phyloP scores from a whole-genome alignment of 2,113 vertebrate genomes.

The Polypterus bichir region DNA sequence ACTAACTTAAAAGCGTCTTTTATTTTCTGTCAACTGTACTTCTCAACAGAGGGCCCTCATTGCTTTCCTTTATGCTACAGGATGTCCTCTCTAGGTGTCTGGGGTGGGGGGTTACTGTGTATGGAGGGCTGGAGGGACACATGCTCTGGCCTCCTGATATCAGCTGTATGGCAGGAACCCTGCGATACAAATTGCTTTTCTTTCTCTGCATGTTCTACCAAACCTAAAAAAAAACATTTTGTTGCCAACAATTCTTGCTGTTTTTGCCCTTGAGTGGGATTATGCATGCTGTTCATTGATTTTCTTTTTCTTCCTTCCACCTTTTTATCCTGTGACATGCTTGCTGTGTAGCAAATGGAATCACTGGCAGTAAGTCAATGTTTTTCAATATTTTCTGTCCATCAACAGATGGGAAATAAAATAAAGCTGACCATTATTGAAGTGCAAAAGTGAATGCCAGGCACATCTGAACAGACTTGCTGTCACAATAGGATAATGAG shows the following conservation, averaged over 20 bases:
- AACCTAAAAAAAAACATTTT: constrained; percentile 9
- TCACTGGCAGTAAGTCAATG: constrained; percentile 97
- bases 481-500: no score
- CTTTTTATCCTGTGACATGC: constrained; percentile 80
- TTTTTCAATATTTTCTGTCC: constrained; percentile 63
- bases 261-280: constrained; percentile 38
- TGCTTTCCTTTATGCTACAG: constrained; percentile 18
- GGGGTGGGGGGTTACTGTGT: no score
- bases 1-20: background rate
- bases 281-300: constrained; percentile 68
- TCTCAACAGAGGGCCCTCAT: constrained; percentile 12
- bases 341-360: constrained; percentile 99
- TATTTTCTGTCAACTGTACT: constrained; percentile 15
- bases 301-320: constrained; percentile 67
- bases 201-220: constrained; percentile 29
- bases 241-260: constrained; percentile 16
- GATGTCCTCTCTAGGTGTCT: constrained; percentile 6
- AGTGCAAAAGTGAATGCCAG: no score
- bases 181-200: background rate
- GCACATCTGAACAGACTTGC: no score
- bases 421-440: background rate
- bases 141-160: constrained; percentile 13
- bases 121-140: background rate
- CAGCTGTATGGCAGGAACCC: constrained; percentile 3
- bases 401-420: constrained; percentile 34